Conservation (phyloP, 92 coral and sea anemone genomes). For the Porites cylindrica region DNA sequence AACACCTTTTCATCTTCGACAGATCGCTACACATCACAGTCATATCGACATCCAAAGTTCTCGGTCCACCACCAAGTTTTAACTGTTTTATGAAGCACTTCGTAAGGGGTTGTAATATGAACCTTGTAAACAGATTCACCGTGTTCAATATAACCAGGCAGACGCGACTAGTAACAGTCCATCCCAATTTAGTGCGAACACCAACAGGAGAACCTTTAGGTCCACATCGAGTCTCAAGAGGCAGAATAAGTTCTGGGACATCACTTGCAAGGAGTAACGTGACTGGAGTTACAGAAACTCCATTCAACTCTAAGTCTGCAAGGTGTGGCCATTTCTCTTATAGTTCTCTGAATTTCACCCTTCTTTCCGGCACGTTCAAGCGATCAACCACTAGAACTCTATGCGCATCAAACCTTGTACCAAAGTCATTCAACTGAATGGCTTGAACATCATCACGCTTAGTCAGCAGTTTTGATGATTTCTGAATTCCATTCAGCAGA, state of each 20-base stretch:
- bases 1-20: too few relatives aligned
- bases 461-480: constrained; percentile 32
- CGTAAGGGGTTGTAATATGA: constrained; percentile 27
- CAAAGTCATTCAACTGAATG: constrained; percentile 34
- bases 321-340: constrained; percentile 55
- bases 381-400: constrained; percentile 51
- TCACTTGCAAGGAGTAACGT: constrained; percentile 54
- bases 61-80: constrained; percentile 45
- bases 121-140: too few relatives aligned
- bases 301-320: constrained; percentile 48
- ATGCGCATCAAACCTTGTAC: constrained; percentile 44
- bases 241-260: constrained; percentile 50
- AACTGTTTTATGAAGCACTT: constrained; percentile 42
- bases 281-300: constrained; percentile 44
- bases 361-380: constrained; percentile 42
- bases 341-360: constrained; percentile 38
- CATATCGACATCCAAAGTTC: constrained; percentile 9
- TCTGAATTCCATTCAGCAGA: constrained; percentile 58
- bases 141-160: constrained; percentile 36
- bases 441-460: constrained; percentile 52
- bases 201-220: constrained; percentile 63
- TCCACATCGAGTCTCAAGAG: constrained; percentile 39
- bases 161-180: constrained; percentile 50
- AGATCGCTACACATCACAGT: too few relatives aligned
- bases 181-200: constrained; percentile 45